Evolutionary conservation across 2,113 vertebrate species (phyloP), one percentile per base, ranked within the genome.

Genomic region (Casuarius casuarius): DNA sequence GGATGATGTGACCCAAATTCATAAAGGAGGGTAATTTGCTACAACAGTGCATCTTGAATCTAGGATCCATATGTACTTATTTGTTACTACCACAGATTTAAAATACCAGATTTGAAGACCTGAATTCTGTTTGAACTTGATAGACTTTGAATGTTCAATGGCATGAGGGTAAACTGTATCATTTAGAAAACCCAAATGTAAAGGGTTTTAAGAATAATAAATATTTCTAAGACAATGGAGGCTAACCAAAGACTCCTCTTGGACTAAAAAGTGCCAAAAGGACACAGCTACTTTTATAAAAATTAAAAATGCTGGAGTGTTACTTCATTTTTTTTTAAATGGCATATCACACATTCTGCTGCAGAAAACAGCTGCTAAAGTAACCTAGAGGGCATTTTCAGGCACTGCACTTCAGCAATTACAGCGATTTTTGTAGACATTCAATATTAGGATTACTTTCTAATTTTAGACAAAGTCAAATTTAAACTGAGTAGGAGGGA

Each of bases 1-100:
- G 91, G 80, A 96, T 87, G 54, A 95, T 75, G 68, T 95, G 95
- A 97, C 97, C 94, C 82, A 97, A 97, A 97, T 97, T 97, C 95
- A 91, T 87, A 95, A 93, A 90, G 68, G 29, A 90, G 58, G 61
- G 78, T 91, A 95, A 93, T 97, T 92, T 95, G 62, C 78, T 96
- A 35, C 88, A 95, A 90, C 51, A 81, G 40, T 87, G 44, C 68
- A 91, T 96, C 91, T 58, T 95, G 44, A 92, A 80, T 93, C 44
- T 93, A 93, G 66, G 86, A 93, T 67, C 72, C 33, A 23, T 73
- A 88, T 82, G 79, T 62, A 77, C 17, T 76, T 63, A 77, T 83
- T 76, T 89, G 31, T 81, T 75, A 92, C 91, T 91, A 95, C 66
- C 85, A 94, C 67, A 82, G 29, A 85, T 76, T 70, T 58, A 82